Base-by-base conservation (phyloP, 2,888 invertebrate genomes). In the Acanthococcus lagerstroemiae region DNA sequence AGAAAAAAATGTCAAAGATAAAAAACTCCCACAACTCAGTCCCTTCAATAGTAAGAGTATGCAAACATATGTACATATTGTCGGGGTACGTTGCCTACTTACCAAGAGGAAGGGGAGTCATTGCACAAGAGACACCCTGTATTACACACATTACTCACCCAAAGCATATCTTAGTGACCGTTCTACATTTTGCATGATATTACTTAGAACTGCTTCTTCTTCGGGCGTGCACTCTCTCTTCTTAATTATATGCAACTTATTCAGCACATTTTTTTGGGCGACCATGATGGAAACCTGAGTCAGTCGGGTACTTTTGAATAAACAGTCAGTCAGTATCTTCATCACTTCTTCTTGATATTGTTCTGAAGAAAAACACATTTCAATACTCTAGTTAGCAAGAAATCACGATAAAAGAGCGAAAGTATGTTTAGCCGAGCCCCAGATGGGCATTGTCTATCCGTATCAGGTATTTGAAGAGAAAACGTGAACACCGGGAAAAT, bases 251-350 rank as follows among this genome's bases (percentile, higher is more conserved):
- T 37, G 27, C n/a, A 63, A 54, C 44, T 63, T 63, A 48, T 54
- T 63, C 27, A 63, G 30, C n/a, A 63, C 17, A 25, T 63, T 63
- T 44, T n/a, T 63, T 44, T 54, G 24, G 24, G 63, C 63, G 2
- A 52, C 63, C 63, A 63, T 63, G 21, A 63, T 52, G 3, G 63
- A 63, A 30, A 63, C 63, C 44, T 63, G 63, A 54, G 52, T 63
- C 1, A 63, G 30, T 30, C 63, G 26, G 9, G 63, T 63, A 24
- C 30, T 63, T 63, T 63, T 54, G n/a, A 52, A 22, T 24, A 63
- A 52, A 44, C 63, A 63, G 6, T 54, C 52, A 22, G 63, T 63
- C n/a, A 63, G 44, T 19, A 63, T 48, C 30, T 27, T 19, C 21
- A 63, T 50, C 30, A 63, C 52, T 44, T 63, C 63, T 63, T 63